Evolutionary conservation across 2,113 vertebrate species (phyloP), one percentile per base, ranked within the genome.

Genomic region (Capricornis sumatraensis): DNA sequence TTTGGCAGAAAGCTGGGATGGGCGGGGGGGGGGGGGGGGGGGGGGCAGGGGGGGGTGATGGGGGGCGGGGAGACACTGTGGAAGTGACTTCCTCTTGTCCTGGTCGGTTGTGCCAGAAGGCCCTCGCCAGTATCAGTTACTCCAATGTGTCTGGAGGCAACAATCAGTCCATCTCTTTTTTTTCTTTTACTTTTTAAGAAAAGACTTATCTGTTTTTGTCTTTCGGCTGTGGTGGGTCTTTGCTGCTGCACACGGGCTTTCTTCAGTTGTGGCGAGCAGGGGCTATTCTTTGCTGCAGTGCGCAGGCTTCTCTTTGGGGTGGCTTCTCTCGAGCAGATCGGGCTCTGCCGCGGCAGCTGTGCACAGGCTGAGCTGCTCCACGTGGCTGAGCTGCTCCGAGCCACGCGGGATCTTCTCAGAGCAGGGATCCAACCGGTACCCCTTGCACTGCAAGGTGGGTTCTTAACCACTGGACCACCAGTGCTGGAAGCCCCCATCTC

Each of bases 41-140:
- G 23, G 23, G 9, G n/a, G n/a, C n/a, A n/a, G 47, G 53, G 19
- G 2, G 36, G 36, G 2, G 36, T n/a, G n/a, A 6, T 4, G 8
- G 0, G 2, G 58, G 27, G 13, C 1, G 2, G 28, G 3, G 28
- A 6, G 14, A 16, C 19, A 62, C 1, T 11, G 13, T 7, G 19
- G 67, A 40, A 40, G 47, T 81, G 25, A 67, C 50, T 50, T 84
- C 30, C 40, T 40, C 91, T 15, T 19, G 33, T 33, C 58, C 40
- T 87, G 50, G 40, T 33, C 21, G 43, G 19, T n/a, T 64, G 52
- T 71, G 76, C 82, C 30, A 50, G 43, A 40, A 82, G 50, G 19
- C 36, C 36, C 2, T 64, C 7, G 71, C 60, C 27, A 43, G 58
- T 10, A 57, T 47, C 55, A 47, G 60, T 74, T 52, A 74, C 25